Base-by-base conservation (phyloP, 2,888 invertebrate species). In the Nomada flava region DNA sequence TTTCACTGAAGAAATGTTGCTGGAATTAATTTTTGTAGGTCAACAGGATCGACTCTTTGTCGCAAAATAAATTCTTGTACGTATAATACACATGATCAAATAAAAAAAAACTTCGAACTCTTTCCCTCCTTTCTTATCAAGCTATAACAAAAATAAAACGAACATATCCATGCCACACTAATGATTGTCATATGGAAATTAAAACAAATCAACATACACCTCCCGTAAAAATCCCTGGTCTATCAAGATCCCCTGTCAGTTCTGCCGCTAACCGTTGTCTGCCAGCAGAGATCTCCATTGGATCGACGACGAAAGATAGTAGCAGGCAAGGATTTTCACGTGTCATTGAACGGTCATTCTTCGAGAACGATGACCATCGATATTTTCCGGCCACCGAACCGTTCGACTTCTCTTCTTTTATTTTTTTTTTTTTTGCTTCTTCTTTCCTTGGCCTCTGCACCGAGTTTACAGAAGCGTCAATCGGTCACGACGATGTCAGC, bases 381-480 rank as follows among this genome's bases (percentile, higher is more conserved):
- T 55, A 83, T 83, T 79, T 87, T 76, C 62, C 63, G 70, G 74
- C 71, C 74, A 70, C 74, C 73, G 72, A 67, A 71, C 68, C 20
- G 63, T n/a, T 26, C 13, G 26, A 42, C 15, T 44, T 44, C 44
- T 59, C 47, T 4, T 29, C 29, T 47, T 29, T n/a, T 2, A 26
- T 10, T 15, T 20, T 18, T 5, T 64, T 9, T 3, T 63, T 64
- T 20, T 20, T 20, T 0, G 53, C 60, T 42, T 44, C 36, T 68
- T 60, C 57, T 57, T 71, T 60, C 26, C 47, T 52, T 26, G 53
- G 36, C 68, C 23, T 42, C 29, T 18, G 50, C 59, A 42, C 57
- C 70, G 60, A 82, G 63, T 88, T 88, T 83, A 88, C 84, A 88
- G 84, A 86, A 88, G 86, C 84, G 84, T 82, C 83, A 57, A 77